These are phyloP conservation scores for Melinaea menophilus DNA, from an alignment of 2,888 invertebrate species.

Conservation along the genomic window DNA sequence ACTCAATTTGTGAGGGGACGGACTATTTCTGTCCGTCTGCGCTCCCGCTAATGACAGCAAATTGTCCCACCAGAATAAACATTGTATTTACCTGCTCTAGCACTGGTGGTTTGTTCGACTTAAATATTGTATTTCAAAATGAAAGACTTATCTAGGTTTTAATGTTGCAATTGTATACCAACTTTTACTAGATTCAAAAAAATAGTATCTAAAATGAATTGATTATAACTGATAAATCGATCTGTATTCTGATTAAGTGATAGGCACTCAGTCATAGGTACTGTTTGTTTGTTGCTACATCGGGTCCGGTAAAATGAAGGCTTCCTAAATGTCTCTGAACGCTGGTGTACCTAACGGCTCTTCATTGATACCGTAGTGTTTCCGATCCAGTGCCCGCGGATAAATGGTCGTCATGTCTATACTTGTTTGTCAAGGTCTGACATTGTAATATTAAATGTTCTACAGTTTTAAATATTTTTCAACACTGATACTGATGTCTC, in stretches of 20 bases:
- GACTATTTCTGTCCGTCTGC: constrained; percentile 56
- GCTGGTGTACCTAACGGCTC: constrained; percentile 24
- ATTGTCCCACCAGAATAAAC: constrained; percentile 60
- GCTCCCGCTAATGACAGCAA: constrained; percentile 56
- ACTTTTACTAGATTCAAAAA: too few species aligned
- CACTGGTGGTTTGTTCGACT: too few species aligned
- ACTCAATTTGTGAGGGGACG: constrained; percentile 55
- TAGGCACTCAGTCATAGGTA: neutral
- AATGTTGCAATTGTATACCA: too few species aligned
- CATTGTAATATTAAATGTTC: neutral
- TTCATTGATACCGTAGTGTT: constrained; percentile 52
- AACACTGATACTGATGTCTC: too few species aligned
- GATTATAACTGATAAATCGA: too few species aligned
- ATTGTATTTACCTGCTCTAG: neutral
- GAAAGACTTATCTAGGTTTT: too few species aligned
- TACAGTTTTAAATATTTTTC: neutral
- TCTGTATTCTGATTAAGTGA: too few species aligned
- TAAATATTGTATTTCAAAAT: too few species aligned
- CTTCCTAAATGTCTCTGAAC: constrained; percentile 10
- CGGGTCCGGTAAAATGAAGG: neutral
- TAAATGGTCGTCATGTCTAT: constrained; percentile 26
- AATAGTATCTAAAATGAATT: too few species aligned
- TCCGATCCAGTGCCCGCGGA: constrained; percentile 61
- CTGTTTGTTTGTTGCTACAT: neutral
- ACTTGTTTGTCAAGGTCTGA: neutral